Evolutionary conservation across 2,113 vertebrate genomes (phyloP).

Genomic region (Mus pahari): DNA sequence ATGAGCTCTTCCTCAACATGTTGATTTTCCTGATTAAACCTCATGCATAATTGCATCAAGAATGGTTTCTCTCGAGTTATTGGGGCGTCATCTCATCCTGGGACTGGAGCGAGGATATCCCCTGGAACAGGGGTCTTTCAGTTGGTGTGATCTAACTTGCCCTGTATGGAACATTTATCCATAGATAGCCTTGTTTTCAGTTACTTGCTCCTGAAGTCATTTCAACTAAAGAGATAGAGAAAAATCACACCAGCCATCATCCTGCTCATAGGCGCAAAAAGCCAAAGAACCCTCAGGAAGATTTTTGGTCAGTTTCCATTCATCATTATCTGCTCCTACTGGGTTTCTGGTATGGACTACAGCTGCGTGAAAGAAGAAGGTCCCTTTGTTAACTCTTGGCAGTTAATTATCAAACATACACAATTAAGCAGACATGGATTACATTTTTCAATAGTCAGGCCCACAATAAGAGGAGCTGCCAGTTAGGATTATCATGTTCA

Average conservation of each 20-base stretch:
- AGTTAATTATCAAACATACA: neutral
- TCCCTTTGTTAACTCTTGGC: neutral
- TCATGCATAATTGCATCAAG: no score
- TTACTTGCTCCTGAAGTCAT: neutral
- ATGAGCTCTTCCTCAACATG: no score
- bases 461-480: neutral
- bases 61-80: no score
- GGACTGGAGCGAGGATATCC: no score
- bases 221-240: neutral
- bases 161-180: neutral
- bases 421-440: neutral
- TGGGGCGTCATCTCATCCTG: no score
- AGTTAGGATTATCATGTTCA: neutral
- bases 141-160: neutral
- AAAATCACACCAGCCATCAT: neutral
- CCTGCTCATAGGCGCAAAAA: neutral
- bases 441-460: neutral
- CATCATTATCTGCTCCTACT: neutral
- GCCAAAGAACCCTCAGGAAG: neutral
- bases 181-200: neutral
- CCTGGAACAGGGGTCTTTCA: no score
- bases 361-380: neutral
- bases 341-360: neutral
- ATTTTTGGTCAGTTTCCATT: neutral
- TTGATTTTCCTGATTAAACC: no score